These are phyloP conservation scores for Gallinago undulata DNA, from an alignment of 2,113 vertebrate genomes.

Conservation along the genomic window DNA sequence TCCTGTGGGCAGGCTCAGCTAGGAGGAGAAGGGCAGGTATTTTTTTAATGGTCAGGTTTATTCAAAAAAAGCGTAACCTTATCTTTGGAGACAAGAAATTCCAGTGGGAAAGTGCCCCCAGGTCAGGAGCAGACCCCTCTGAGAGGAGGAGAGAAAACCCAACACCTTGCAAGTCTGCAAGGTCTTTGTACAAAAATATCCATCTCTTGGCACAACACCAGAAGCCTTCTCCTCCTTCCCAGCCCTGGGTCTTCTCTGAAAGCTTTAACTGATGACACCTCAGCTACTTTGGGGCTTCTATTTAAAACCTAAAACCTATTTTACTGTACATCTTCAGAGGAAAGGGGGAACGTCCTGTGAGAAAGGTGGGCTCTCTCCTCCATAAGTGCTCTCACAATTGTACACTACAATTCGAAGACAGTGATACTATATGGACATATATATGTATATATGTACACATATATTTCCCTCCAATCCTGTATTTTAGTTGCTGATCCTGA, in stretches of 20 bases:
- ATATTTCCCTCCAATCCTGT: not conserved
- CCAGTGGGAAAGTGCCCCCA: not conserved
- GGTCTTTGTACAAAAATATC: not conserved
- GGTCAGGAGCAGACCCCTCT: not conserved
- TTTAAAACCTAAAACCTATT: not conserved
- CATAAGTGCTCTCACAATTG: not conserved
- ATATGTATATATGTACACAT: not conserved
- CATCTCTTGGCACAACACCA: rapidly evolving
- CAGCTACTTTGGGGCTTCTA: not conserved
- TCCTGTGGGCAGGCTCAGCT: not conserved
- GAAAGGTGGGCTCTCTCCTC: not conserved
- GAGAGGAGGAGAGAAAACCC: not conserved
- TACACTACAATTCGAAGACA: not conserved
- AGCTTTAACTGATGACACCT: not conserved
- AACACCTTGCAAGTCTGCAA: not conserved
- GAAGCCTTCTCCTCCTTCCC: not conserved
- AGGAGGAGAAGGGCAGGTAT: not conserved
- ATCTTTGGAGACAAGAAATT: not conserved
- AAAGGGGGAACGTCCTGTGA: not conserved
- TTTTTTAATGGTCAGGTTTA: not conserved
- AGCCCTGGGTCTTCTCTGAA: not conserved
- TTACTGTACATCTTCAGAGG: not conserved
- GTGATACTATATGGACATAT: not conserved
- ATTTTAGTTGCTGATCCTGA: not conserved
- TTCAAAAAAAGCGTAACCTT: not conserved